Conservation (phyloP, 2,113 vertebrate species). For the Melanocharis versteri region DNA sequence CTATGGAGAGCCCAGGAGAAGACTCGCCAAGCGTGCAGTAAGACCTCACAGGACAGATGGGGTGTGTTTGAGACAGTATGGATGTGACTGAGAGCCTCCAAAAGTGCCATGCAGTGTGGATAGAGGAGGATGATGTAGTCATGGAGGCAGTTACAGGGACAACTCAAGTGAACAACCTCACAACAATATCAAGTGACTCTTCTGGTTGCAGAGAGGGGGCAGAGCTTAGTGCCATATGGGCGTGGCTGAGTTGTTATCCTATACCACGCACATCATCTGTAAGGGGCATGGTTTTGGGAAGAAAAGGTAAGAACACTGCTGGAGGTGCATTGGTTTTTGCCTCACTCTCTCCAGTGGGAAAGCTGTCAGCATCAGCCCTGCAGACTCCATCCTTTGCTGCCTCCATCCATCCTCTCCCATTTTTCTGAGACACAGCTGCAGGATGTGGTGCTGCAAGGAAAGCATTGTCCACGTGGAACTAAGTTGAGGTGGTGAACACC, state of each 20-base stretch:
- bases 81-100: not conserved
- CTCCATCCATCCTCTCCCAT: not conserved
- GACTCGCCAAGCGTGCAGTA: not conserved
- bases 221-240: not conserved
- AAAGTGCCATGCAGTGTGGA: not conserved
- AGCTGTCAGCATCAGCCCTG: not conserved
- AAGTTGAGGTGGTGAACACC: not conserved
- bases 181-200: not conserved
- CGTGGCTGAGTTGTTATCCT: not conserved
- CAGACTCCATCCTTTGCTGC: not conserved
- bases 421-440: not conserved
- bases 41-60: not conserved
- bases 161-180: not conserved
- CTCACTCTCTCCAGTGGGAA: accelerated
- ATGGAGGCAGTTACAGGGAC: not conserved
- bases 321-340: accelerated
- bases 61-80: not conserved
- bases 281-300: not conserved
- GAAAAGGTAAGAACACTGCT: not conserved
- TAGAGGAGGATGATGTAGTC: not conserved
- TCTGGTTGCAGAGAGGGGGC: not conserved
- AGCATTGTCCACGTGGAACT: not conserved
- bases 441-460: not conserved
- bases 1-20: not conserved
- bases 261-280: too few relatives aligned